phyloP scores from a whole-genome alignment of 1,140 invertebrate species.

The Euwallacea similis region DNA sequence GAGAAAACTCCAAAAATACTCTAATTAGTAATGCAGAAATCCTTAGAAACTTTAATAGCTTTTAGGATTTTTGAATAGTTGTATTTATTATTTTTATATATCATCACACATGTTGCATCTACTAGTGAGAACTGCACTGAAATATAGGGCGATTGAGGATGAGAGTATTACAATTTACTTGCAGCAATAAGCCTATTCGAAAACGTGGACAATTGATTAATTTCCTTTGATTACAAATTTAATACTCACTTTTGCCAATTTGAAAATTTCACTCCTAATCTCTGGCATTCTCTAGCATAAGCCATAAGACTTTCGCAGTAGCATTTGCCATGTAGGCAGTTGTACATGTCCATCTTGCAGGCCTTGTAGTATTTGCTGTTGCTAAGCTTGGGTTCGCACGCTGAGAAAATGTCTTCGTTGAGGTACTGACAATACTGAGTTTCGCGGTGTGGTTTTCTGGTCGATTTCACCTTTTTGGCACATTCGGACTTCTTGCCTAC shows the following conservation, averaged over 20 bases:
- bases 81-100: not conserved
- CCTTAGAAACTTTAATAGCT: not conserved
- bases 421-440: slow-evolving; percentile 44
- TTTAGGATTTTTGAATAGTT: not conserved
- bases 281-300: slow-evolving; percentile 82
- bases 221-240: not conserved
- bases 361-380: slow-evolving; percentile 79
- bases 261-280: slow-evolving; percentile 69
- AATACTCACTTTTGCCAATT: slow-evolving; percentile 63
- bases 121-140: not conserved
- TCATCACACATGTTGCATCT: not conserved
- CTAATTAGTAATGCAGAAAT: too few species aligned
- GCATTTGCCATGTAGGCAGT: slow-evolving; percentile 79
- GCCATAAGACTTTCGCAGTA: slow-evolving; percentile 89
- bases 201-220: not conserved
- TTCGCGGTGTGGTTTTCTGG: slow-evolving; percentile 24
- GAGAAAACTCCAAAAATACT: too few species aligned
- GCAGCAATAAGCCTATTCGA: not conserved
- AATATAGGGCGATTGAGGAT: too few species aligned
- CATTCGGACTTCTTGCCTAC: slow-evolving; percentile 59
- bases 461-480: slow-evolving; percentile 59
- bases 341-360: slow-evolving; percentile 88
- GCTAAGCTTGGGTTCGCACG: slow-evolving; percentile 75
- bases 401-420: slow-evolving; percentile 58
- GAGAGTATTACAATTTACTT: too few species aligned